Conservation (phyloP, 2,888 invertebrate species). For the Aphrophora alni region DNA sequence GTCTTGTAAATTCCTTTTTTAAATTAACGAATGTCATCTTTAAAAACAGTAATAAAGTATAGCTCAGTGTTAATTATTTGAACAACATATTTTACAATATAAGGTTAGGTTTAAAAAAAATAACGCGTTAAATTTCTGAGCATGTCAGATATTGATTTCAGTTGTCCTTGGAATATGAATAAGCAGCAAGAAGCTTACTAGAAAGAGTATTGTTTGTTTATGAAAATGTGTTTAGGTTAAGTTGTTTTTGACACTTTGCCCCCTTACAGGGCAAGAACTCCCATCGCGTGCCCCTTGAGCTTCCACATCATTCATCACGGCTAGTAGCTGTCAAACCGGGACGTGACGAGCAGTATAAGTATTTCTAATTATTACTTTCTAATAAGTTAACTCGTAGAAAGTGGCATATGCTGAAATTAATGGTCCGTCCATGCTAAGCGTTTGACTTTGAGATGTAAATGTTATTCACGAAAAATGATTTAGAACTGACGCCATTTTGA, state of each 20-base stretch:
- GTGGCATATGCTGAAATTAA: neutral
- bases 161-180: neutral
- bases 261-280: neutral
- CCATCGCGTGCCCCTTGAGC: neutral
- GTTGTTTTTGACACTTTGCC: neutral
- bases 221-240: neutral
- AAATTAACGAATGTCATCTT: too few species aligned
- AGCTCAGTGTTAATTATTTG: too few species aligned
- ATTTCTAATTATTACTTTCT: neutral
- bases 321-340: neutral
- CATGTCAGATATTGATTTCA: too few species aligned
- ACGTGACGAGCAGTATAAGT: slow-evolving; percentile 5
- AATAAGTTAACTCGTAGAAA: neutral
- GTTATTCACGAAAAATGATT: too few species aligned
- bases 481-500: too few species aligned
- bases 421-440: too few species aligned
- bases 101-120: too few species aligned
- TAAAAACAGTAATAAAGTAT: too few species aligned
- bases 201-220: neutral
- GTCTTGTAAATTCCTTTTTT: too few species aligned
- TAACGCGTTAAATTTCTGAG: too few species aligned
- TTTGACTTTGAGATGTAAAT: too few species aligned
- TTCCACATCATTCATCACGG: neutral
- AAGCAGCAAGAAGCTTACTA: neutral
- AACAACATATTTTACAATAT: too few species aligned